A percentile compares a stretch with the other conserved stretches of the same genome.
Evolutionary conservation across 2,888 invertebrate genomes (phyloP).

Genomic region (Philonicus albiceps): DNA sequence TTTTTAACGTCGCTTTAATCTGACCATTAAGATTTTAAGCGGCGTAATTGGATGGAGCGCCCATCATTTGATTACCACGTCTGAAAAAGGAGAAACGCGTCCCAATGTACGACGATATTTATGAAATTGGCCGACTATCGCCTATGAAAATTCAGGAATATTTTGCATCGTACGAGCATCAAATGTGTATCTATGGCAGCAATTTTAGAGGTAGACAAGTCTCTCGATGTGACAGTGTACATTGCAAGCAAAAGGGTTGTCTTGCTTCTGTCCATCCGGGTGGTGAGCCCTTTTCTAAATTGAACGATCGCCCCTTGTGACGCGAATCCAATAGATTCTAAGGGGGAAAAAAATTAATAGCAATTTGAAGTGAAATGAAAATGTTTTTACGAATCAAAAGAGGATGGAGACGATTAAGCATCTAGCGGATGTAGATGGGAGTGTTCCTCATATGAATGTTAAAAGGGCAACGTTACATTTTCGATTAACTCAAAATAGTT

Average conservation of each 20-base stretch:
- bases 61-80: neutral
- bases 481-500: neutral
- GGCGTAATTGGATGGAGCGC: slow-evolving; percentile 3
- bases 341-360: neutral
- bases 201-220: neutral
- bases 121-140: neutral
- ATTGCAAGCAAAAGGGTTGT: neutral
- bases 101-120: neutral
- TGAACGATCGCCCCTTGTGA: neutral
- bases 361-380: neutral
- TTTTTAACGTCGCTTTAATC: slow-evolving; percentile 37
- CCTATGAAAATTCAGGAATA: neutral
- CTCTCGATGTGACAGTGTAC: neutral
- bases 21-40: slow-evolving; percentile 34
- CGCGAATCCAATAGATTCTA: neutral
- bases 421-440: neutral
- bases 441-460: neutral
- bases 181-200: neutral
- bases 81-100: neutral
- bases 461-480: neutral
- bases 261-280: neutral
- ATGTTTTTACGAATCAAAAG: neutral
- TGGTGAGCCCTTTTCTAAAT: neutral
- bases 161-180: neutral
- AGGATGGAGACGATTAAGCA: neutral